Base-by-base conservation (phyloP, 2,113 vertebrate species). In the Pseudopodoces humilis region DNA sequence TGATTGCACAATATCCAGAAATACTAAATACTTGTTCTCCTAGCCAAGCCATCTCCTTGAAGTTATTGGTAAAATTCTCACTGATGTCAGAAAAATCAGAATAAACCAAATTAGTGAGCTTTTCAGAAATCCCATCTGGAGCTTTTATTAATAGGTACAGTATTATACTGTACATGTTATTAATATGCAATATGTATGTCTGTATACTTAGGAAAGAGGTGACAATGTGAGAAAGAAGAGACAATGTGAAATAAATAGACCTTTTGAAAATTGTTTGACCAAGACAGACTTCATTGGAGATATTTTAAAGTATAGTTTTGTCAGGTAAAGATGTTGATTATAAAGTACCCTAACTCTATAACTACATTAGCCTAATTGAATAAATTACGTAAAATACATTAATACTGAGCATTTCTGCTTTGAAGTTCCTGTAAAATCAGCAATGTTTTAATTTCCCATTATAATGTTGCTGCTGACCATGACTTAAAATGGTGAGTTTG, bases 391-490 rank as follows among this genome's bases (percentile, higher is more conserved):
- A 74, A 85, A 84, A 23, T 47, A 9, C 41, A 74, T 81, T 70
- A 70, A 64, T 94, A 88, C 50, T 59, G 39, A 70, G 25, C 11
- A 9, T 78, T 23, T 91, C 60, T 93, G 83, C 92, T 93, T 64
- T 58, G n/a, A 84, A 89, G 44, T 86, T 86, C 5, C 58, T 91
- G 56, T 95, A 83, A 93, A 81, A 83, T 92, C 90, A 88, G 63
- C 68, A 92, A 9, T 70, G 41, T n/a, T 90, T 92, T 44, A 67
- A 77, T 95, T 95, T 94, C 15, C 43, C n/a, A 27, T 88, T 87
- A 39, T 65, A 72, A 10, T 37, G 31, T 69, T 94, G 81, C 69
- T 75, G 65, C 70, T 85, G 78, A 82, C 88, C 70, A 35, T 88
- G 67, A 55, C 53, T 92, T 92, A 59, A 0, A 46, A 1, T 56